phyloP scores from a whole-genome alignment of 2,888 invertebrate species.

The Acleris holmiana region DNA sequence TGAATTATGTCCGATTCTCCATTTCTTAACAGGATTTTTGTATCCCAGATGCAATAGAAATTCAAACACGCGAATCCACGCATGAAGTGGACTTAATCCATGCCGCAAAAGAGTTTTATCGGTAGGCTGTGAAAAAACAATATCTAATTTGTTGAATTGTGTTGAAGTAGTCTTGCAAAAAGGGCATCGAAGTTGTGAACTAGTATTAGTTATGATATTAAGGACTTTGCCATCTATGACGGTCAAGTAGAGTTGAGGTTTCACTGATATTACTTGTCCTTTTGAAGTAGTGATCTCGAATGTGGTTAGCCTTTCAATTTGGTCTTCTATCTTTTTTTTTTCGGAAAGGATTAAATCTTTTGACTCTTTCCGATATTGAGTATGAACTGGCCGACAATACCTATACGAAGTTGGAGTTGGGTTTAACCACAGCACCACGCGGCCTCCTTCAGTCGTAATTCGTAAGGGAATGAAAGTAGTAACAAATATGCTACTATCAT shows the following conservation, averaged over 20 bases:
- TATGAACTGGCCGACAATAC: not conserved
- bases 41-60: constrained; percentile 15
- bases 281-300: not conserved
- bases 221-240: constrained; percentile 24
- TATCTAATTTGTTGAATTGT: constrained; percentile 32
- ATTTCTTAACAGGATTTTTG: constrained; percentile 15
- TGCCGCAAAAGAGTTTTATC: constrained; percentile 1
- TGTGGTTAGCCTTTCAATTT: constrained; percentile 1
- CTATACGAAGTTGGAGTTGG: not conserved
- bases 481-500: not conserved
- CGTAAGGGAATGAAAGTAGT: not conserved
- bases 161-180: constrained; percentile 24
- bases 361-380: constrained; percentile 4
- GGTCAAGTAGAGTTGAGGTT: not conserved
- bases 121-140: constrained; percentile 1
- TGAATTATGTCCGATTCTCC: constrained; percentile 23
- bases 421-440: not conserved
- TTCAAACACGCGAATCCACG: constrained; percentile 20
- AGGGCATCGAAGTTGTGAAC: constrained; percentile 29
- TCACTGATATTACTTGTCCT: not conserved
- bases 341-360: not conserved
- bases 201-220: constrained; percentile 18
- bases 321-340: not conserved
- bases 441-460: not conserved
- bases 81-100: constrained; percentile 32